Evolutionary conservation across 2,797 vertebrate genomes (phyloP), one percentile per base, ranked within the genome.

Genomic region (Pseudochaenichthys georgianus): DNA sequence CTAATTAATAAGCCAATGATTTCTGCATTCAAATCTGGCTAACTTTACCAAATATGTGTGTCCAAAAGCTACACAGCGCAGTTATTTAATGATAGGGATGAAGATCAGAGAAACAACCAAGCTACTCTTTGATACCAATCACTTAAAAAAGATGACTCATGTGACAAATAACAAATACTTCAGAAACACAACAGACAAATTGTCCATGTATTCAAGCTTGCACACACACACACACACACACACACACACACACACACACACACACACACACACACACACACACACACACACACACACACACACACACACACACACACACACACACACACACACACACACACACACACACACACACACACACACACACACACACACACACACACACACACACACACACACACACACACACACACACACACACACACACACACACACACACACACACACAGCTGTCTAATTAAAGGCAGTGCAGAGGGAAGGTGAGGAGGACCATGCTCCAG

Each of bases 401-500:
- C 75, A 77, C 10, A 73, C 77, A 80, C 71, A 80, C 38, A 68
- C 68, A 43, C 67, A 62, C 75, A 77, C 10, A 71, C 77, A 80
- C 71, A 78, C 38, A 68, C 68, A 43, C 67, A 65, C 75, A 75
- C 10, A 73, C 77, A 80, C 71, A 80, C 38, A 68, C 68, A 43
- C 67, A 65, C 54, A 78, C 67, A 83, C 86, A 85, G 82, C 81
- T 78, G 87, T 86, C 90, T 92, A 94, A 94, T 94, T 94, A 94
- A 90, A 90, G 82, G 82, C 77, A 75, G 71, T 81, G 86, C 71
- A 75, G 87, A 86, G 70, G 78, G 86, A 90, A 90, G 90, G 92
- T 92, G 89, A 92, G 84, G 68, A 86, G 64, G 83, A 89, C 89
- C 87, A 88, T 79, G 91, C 89, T 86, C 71, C 61, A 73, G 75